Conservation (phyloP, 2,797 vertebrate species). For the Xenentodon cancila region DNA sequence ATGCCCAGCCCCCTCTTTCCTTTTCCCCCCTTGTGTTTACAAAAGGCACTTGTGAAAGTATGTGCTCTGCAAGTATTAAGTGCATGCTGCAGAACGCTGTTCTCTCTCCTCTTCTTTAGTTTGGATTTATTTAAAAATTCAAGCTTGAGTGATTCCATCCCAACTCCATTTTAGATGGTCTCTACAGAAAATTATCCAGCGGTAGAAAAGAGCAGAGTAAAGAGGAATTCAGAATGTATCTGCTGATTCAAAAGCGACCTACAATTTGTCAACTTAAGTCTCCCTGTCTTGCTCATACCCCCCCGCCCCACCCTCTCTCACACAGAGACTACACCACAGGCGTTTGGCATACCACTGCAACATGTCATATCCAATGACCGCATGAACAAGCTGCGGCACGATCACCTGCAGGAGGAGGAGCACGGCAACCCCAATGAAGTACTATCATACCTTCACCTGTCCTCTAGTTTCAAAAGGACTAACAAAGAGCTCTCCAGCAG, state of each 20-base stretch:
- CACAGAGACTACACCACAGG: constrained; percentile 90
- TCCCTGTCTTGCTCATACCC: constrained; percentile 26
- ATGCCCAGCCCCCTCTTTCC: constrained; percentile 60
- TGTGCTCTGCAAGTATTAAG: constrained; percentile 56
- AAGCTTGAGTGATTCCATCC: neutral
- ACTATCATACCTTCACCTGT: constrained; percentile 90
- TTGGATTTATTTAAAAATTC: constrained; percentile 36
- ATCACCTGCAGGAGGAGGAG: constrained; percentile 85
- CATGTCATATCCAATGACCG: constrained; percentile 97
- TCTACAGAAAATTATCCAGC: neutral
- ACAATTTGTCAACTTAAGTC: constrained; percentile 40
- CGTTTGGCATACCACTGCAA: constrained; percentile 93
- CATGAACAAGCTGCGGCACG: constrained; percentile 91
- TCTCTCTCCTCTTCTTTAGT: constrained; percentile 24
- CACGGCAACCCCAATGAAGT: constrained; percentile 89
- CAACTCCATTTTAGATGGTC: neutral
- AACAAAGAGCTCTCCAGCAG: constrained; percentile 98
- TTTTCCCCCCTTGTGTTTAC: constrained; percentile 65
- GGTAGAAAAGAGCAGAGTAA: constrained; percentile 5
- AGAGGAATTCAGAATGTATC: constrained; percentile 19
- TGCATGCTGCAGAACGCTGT: constrained; percentile 16
- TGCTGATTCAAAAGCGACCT: constrained; percentile 36
- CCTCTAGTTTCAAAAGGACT: constrained; percentile 83
- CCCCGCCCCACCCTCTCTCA: neutral
- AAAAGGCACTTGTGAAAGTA: constrained; percentile 63